Evolutionary conservation across 2,113 vertebrate genomes (phyloP).

Genomic region (Rhodinocichla rosea): DNA sequence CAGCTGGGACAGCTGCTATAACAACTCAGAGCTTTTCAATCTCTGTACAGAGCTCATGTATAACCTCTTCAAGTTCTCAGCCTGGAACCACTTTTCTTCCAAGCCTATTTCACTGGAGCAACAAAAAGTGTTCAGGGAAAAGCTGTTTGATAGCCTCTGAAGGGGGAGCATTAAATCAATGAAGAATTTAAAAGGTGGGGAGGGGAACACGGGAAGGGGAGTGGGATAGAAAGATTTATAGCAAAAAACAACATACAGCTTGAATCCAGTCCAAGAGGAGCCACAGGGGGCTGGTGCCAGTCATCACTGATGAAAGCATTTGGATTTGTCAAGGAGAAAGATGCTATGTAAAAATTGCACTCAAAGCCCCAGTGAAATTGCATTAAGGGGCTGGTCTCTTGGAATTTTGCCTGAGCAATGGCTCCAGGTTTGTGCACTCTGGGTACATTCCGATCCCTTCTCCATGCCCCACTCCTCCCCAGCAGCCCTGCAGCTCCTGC

Average conservation of each 20-base stretch:
- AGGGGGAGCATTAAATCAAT: slow-evolving; percentile 23
- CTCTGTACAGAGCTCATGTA: slow-evolving; percentile 35
- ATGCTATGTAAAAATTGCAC: slow-evolving; percentile 24
- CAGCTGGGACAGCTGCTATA: slow-evolving; percentile 73
- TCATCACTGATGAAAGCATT: slow-evolving; percentile 55
- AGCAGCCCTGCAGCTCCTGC: neutral
- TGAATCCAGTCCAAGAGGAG: slow-evolving; percentile 47
- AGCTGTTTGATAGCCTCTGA: neutral
- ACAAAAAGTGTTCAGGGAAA: neutral
- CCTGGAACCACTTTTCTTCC: slow-evolving; percentile 34
- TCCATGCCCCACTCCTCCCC: neutral
- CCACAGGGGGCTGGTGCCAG: slow-evolving; percentile 66
- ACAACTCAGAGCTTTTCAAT: slow-evolving; percentile 66
- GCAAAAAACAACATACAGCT: slow-evolving; percentile 38
- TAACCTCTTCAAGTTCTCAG: slow-evolving; percentile 57
- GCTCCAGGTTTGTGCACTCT: neutral
- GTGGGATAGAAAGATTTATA: slow-evolving; percentile 47
- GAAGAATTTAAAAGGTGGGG: slow-evolving; percentile 42
- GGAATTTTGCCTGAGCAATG: neutral
- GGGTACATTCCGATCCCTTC: neutral
- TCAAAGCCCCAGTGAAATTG: slow-evolving; percentile 18
- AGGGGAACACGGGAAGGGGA: neutral
- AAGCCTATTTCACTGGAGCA: neutral
- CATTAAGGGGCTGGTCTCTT: neutral
- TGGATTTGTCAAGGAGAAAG: slow-evolving; percentile 52